Base-by-base conservation (phyloP, 2,888 invertebrate species). In the Acronicta alni region DNA sequence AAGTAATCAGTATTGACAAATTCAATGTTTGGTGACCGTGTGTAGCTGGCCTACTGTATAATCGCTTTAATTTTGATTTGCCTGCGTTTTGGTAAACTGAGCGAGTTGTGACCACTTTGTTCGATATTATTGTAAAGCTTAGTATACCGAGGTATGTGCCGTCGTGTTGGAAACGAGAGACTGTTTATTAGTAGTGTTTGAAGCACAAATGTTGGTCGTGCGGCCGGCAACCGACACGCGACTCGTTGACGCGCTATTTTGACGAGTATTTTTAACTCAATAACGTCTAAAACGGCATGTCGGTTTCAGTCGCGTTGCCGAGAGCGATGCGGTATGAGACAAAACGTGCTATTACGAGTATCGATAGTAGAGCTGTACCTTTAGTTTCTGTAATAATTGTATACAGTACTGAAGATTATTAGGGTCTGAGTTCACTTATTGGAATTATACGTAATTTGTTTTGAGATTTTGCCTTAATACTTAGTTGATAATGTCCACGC, bases 161-260 rank as follows among this genome's bases (percentile, higher is more conserved):
- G 77, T 72, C 72, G 70, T 72, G 77, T 73, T 63, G 79, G 67
- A 82, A 82, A 78, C 68, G 79, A 84, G 84, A 89, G 89, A 89
- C 88, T 89, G 87, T 86, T 84, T 83, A 83, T 75, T 81, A 45
- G 74, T 84, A 84, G 81, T 78, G 80, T 79, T 84, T 83, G 81
- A 70, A 76, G 88, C 88, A 87, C 88, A 87, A 88, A 80, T 65
- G 67, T 61, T 61, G 61, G 72, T 58, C 66, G 62, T 63, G 69
- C 66, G 51, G 56, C 54, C 68, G 61, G 64, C 52, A 58, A 70
- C 52, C 48, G 70, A 56, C 57, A 48, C 43, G 16, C 46, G 60
- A 62, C 57, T 41, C 56, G 60, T 62, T 42, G 38, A 59, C 51
- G 17, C 58, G 70, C 67, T 47, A 70, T 75, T 77, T 77, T 75